Percentiles rank a stretch among this genome's conserved stretches.
Conservation (phyloP, 2,113 vertebrate genomes). For the Hyla sarda region DNA sequence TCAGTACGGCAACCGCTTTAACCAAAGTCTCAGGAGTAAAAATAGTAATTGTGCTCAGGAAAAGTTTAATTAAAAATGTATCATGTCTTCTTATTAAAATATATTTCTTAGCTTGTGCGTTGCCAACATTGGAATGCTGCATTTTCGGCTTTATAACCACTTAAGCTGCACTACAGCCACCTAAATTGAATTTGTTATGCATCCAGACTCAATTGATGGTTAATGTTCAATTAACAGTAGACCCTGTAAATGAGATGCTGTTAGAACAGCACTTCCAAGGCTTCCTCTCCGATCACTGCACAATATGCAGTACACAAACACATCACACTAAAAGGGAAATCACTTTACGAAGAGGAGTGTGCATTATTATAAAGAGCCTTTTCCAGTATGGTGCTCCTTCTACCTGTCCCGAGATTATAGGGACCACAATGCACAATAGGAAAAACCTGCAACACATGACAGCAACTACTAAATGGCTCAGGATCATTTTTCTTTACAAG, state of each 20-base stretch:
- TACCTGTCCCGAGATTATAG: neutral
- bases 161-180: slow-evolving; percentile 48
- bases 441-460: neutral
- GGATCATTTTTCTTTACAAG: neutral
- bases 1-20: neutral
- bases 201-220: slow-evolving; percentile 58
- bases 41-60: slow-evolving; percentile 46
- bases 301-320: slow-evolving; percentile 21
- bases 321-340: slow-evolving; percentile 27
- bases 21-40: slow-evolving; percentile 46
- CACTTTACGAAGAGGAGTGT: neutral
- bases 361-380: neutral
- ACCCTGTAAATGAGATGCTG: slow-evolving; percentile 54
- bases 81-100: slow-evolving; percentile 50
- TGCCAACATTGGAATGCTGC: slow-evolving; percentile 47
- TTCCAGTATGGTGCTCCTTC: neutral
- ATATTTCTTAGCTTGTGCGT: slow-evolving; percentile 42
- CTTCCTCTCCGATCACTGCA: slow-evolving; percentile 49
- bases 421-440: neutral
- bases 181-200: slow-evolving; percentile 56
- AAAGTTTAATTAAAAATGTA: slow-evolving; percentile 56
- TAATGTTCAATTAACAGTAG: slow-evolving; percentile 59
- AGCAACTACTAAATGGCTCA: neutral
- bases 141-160: slow-evolving; percentile 55
- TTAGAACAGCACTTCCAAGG: slow-evolving; percentile 40